These are phyloP conservation scores for Agrilus cyanescens DNA, from an alignment of 2,888 invertebrate species.

Conservation along the genomic window DNA sequence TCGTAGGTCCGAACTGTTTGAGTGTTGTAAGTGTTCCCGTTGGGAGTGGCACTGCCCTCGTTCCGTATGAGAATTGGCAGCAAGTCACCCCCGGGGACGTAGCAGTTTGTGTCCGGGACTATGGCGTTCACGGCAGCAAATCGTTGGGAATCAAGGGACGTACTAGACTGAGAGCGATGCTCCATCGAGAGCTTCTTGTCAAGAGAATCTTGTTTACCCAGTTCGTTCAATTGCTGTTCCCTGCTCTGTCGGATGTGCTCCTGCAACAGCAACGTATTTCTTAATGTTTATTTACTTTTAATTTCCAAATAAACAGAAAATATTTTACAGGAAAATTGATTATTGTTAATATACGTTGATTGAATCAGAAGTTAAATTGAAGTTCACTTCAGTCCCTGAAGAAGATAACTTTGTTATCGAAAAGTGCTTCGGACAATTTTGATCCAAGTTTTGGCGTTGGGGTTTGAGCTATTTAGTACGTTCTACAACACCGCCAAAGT, in stretches of 20 bases:
- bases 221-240: constrained; percentile 63
- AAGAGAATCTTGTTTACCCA: constrained; percentile 36
- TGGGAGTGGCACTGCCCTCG: constrained; percentile 25
- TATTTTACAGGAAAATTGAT: no score
- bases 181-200: constrained; percentile 20
- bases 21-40: constrained; percentile 25
- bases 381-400: no score
- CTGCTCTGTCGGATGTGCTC: constrained; percentile 68
- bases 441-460: no score
- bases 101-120: constrained; percentile 31
- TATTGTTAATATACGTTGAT: no score
- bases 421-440: no score
- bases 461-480: no score
- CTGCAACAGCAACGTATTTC: constrained; percentile 32
- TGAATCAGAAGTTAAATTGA: no score
- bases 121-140: constrained; percentile 19
- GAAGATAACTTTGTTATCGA: no score
- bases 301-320: no score
- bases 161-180: constrained; percentile 23
- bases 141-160: constrained; percentile 23
- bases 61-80: constrained; percentile 32
- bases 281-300: no score
- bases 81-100: constrained; percentile 38
- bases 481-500: no score
- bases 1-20: constrained; percentile 19